Percentiles rank a stretch among this genome's conserved stretches.
Conservation (phyloP, 2,888 invertebrate species). For the Heliothis peltigera region DNA sequence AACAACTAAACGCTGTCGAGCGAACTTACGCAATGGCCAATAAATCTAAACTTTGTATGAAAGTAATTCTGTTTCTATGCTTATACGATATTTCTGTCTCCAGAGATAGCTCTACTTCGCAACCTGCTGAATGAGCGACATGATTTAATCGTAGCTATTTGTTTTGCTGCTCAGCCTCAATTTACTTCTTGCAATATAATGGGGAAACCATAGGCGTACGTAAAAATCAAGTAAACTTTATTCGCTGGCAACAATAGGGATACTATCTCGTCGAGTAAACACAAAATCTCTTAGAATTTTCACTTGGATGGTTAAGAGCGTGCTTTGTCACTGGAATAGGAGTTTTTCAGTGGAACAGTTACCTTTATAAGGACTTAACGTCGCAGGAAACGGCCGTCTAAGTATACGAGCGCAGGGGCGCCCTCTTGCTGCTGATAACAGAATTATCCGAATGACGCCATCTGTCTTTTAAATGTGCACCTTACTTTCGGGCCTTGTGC, state of each 20-base stretch:
- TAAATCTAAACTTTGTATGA: constrained; percentile 88
- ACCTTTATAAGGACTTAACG: constrained; percentile 88
- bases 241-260: constrained; percentile 69
- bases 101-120: constrained; percentile 80
- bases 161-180: constrained; percentile 73
- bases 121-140: constrained; percentile 81
- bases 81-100: constrained; percentile 82
- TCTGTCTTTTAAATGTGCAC: constrained; percentile 92
- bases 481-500: constrained; percentile 81
- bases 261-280: constrained; percentile 72
- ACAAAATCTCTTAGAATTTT: constrained; percentile 79
- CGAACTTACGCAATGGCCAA: constrained; percentile 83
- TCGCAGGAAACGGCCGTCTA: constrained; percentile 86
- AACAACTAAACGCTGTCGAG: constrained; percentile 82
- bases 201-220: constrained; percentile 70
- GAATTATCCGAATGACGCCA: constrained; percentile 92
- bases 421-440: constrained; percentile 90
- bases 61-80: constrained; percentile 86
- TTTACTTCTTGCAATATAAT: constrained; percentile 69
- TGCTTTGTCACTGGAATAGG: constrained; percentile 85
- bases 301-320: constrained; percentile 82
- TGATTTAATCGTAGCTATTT: constrained; percentile 77
- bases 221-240: constrained; percentile 68
- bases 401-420: constrained; percentile 86
- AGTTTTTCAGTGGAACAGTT: constrained; percentile 87